Percentiles rank a stretch among this genome's conserved stretches.
Conservation (phyloP, 2,888 invertebrate genomes). For the Drepanosiphum platanoidis region DNA sequence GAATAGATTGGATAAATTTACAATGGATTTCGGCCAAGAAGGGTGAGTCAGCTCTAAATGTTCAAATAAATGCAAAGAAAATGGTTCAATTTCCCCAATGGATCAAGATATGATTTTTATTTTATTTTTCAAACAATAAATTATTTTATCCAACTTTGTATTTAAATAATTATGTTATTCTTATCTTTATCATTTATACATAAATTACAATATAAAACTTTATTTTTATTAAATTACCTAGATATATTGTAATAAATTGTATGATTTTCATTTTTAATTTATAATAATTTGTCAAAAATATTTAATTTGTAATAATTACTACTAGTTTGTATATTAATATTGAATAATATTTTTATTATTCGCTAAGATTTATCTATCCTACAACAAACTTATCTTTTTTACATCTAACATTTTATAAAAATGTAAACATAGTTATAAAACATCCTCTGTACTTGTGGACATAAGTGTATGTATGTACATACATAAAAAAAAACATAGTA, state of each 20-base stretch:
- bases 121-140: constrained; percentile 41
- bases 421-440: too few species aligned
- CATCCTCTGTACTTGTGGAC: too few species aligned
- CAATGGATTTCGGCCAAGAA: constrained; percentile 98
- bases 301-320: constrained; percentile 1
- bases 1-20: constrained; percentile 91
- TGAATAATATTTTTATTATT: not conserved
- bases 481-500: too few species aligned
- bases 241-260: constrained; percentile 25
- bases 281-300: constrained; percentile 16
- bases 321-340: not conserved
- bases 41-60: constrained; percentile 67
- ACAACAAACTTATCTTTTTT: not conserved
- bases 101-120: constrained; percentile 19
- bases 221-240: constrained; percentile 46
- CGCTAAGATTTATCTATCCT: too few species aligned
- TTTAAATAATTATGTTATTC: constrained; percentile 30
- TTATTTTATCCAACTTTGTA: constrained; percentile 35
- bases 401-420: not conserved
- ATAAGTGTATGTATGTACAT: too few species aligned
- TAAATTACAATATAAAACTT: constrained; percentile 15
- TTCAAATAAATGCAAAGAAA: constrained; percentile 27
- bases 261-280: constrained; percentile 21
- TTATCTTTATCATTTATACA: constrained; percentile 19
- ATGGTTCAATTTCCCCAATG: constrained; percentile 6